phyloP scores from a whole-genome alignment of 2,113 vertebrate genomes.

The Nyctibius bracteatus region DNA sequence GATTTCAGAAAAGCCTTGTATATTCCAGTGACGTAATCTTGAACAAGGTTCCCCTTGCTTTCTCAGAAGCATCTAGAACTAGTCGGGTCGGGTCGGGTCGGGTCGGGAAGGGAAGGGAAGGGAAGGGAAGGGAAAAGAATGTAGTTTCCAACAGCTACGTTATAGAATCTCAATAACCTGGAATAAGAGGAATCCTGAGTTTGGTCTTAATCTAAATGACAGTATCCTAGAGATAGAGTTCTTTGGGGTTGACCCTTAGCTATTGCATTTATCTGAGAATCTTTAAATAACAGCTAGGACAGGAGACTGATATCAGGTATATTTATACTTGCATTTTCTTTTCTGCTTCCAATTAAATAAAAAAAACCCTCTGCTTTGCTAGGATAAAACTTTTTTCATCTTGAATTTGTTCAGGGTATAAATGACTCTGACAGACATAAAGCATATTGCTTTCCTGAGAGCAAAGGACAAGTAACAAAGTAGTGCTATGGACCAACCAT shows the following conservation, averaged over 20 bases:
- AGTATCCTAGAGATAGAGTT: neutral
- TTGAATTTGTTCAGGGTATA: neutral
- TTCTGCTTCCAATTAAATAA: neutral
- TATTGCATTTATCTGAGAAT: neutral
- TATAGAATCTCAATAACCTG: neutral
- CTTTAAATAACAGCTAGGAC: neutral
- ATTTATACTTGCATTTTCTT: neutral
- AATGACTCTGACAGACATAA: neutral
- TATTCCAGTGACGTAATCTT: neutral
- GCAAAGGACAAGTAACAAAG: neutral
- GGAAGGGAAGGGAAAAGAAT: neutral
- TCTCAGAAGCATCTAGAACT: neutral
- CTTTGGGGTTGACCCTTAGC: neutral
- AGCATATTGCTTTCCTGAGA: neutral
- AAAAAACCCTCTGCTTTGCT: neutral
- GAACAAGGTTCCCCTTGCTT: neutral
- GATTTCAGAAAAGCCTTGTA: neutral
- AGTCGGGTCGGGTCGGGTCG: no score
- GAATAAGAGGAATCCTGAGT: neutral
- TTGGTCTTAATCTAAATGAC: neutral
- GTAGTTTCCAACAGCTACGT: neutral
- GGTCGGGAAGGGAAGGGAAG: neutral
- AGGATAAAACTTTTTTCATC: neutral
- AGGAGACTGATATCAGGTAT: neutral
- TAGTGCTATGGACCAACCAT: neutral